These are phyloP conservation scores for Gortyna flavago DNA, from an alignment of 2,888 invertebrate species.

Conservation along the genomic window DNA sequence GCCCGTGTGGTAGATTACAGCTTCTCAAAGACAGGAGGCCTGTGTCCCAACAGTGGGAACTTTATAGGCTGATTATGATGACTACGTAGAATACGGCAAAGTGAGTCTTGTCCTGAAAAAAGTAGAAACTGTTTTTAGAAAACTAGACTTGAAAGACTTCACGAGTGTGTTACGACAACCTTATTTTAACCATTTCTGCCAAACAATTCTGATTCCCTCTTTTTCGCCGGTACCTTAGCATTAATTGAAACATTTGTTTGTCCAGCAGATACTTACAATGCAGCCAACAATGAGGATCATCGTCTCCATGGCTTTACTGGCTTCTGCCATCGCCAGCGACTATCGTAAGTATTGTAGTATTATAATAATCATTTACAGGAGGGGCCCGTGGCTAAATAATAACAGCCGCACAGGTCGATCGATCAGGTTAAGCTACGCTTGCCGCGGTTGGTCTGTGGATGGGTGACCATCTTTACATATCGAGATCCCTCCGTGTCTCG, in stretches of 20 bases:
- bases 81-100: neutral
- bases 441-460: too few relatives aligned
- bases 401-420: too few relatives aligned
- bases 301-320: slow-evolving; percentile 77
- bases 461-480: too few relatives aligned
- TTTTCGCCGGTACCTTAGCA: neutral
- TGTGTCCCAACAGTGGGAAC: too few relatives aligned
- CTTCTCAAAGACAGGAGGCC: too few relatives aligned
- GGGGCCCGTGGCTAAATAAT: too few relatives aligned
- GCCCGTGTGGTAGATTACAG: too few relatives aligned
- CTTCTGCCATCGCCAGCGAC: slow-evolving; percentile 76
- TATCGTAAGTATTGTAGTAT: slow-evolving; percentile 81
- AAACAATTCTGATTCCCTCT: neutral
- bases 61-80: neutral
- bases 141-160: neutral
- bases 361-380: neutral
- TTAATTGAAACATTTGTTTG: slow-evolving; percentile 19
- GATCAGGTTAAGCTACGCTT: too few relatives aligned
- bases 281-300: slow-evolving; percentile 77
- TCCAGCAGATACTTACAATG: slow-evolving; percentile 76
- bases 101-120: neutral
- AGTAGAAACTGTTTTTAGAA: neutral
- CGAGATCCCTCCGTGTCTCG: too few relatives aligned
- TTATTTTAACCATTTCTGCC: too few relatives aligned
- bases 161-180: too few relatives aligned